These are phyloP conservation scores for Brassicogethes aeneus DNA, from an alignment of 2,888 invertebrate genomes.

Conservation along the genomic window DNA sequence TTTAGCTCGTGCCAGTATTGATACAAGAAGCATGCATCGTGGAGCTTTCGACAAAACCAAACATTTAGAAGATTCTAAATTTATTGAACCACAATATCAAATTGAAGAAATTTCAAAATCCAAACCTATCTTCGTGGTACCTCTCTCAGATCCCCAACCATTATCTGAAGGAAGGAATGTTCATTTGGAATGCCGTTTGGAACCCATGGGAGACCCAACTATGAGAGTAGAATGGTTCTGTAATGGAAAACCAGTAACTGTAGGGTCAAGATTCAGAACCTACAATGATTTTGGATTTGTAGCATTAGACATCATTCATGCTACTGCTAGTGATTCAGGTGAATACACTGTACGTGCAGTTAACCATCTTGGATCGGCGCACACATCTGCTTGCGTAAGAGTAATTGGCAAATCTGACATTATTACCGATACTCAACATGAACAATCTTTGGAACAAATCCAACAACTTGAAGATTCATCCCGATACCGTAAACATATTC, in stretches of 20 bases:
- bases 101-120: conserved; percentile 90
- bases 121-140: conserved; percentile 89
- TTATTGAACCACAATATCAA: conserved; percentile 79
- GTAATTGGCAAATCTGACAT: conserved; percentile 75
- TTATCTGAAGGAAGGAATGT: conserved; percentile 83
- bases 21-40: conserved; percentile 85
- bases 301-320: conserved; percentile 89
- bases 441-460: conserved; percentile 86
- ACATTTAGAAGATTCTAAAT: conserved; percentile 75
- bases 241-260: conserved; percentile 81
- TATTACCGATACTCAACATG: conserved; percentile 84
- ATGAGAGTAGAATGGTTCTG: conserved; percentile 96
- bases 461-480: conserved; percentile 79
- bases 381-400: conserved; percentile 83
- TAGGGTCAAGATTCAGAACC: conserved; percentile 87
- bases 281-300: conserved; percentile 97
- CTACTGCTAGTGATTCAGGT: conserved; percentile 88
- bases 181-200: conserved; percentile 83
- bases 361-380: conserved; percentile 87
- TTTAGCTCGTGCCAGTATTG: conserved; percentile 78
- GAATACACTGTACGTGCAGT: conserved; percentile 92
- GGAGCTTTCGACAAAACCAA: conserved; percentile 80
- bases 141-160: conserved; percentile 77
- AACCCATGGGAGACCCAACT: conserved; percentile 93
- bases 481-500: conserved; percentile 58